Evolutionary conservation across 2,888 invertebrate genomes (phyloP).

Genomic region (Nematopogon swammerdamellus): DNA sequence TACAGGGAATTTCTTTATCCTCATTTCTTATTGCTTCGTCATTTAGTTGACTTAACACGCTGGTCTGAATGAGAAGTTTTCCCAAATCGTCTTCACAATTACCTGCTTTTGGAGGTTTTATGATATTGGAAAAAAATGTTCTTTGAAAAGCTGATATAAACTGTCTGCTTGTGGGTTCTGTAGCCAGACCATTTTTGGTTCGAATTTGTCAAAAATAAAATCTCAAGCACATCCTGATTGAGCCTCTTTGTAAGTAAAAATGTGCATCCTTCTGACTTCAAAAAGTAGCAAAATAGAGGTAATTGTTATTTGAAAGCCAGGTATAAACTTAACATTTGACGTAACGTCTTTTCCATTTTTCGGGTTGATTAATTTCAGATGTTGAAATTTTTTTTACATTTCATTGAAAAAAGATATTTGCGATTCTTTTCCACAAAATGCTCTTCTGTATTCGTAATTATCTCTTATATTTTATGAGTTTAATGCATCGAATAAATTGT

Average conservation of each 20-base stretch:
- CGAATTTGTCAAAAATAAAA: constrained; percentile 5
- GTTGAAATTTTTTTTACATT: constrained; percentile 14
- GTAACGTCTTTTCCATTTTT: constrained; percentile 14
- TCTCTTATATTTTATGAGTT: constrained; percentile 11
- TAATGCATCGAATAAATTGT: constrained; percentile 15
- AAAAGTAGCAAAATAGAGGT: constrained; percentile 5
- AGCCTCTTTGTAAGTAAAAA: constrained; percentile 5
- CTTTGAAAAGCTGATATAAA: constrained; percentile 5
- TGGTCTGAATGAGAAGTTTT: constrained; percentile 2
- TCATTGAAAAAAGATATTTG: constrained; percentile 14
- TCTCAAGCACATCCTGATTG: constrained; percentile 5
- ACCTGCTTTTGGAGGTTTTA: constrained; percentile 4
- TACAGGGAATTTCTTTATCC: no score
- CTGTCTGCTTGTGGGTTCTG: constrained; percentile 7
- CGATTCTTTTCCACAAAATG: constrained; percentile 13
- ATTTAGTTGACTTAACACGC: no score
- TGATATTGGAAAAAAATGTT: constrained; percentile 1
- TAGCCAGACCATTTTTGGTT: constrained; percentile 6
- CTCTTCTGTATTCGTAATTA: constrained; percentile 11
- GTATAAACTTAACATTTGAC: constrained; percentile 12
- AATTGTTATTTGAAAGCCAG: constrained; percentile 6
- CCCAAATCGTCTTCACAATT: constrained; percentile 7
- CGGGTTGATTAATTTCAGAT: constrained; percentile 16
- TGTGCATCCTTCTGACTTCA: constrained; percentile 6
- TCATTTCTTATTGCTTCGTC: no score